A percentile compares a stretch with the other conserved stretches of the same genome.
These are phyloP conservation scores for Centropristis striata DNA, from an alignment of 2,113 vertebrate genomes.

Conservation along the genomic window DNA sequence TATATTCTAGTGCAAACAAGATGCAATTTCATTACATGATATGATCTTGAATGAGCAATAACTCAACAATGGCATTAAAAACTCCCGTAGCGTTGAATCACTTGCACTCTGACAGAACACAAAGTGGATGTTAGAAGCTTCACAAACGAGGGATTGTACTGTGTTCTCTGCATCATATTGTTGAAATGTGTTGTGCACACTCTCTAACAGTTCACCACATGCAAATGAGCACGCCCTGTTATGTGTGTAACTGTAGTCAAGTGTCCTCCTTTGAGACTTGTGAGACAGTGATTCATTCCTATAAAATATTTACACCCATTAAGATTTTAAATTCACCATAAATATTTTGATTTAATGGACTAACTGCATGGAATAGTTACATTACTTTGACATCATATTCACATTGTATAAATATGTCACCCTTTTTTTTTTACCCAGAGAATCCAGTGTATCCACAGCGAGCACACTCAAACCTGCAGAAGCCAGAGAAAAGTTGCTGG, in stretches of 20 bases:
- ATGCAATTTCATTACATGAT: neutral
- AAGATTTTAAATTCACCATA: neutral
- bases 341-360: no score
- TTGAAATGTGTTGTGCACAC: neutral
- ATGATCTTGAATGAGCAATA: neutral
- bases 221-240: conserved; percentile 1
- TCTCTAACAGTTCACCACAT: neutral
- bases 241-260: neutral
- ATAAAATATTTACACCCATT: neutral
- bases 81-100: neutral
- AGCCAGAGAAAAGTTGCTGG: neutral
- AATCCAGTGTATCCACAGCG: neutral
- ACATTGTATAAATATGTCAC: neutral
- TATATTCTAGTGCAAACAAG: neutral
- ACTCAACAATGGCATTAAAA: neutral
- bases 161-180: neutral
- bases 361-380: no score
- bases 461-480: no score
- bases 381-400: no score
- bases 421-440: neutral
- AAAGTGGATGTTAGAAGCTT: neutral
- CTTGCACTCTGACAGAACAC: neutral
- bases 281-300: neutral
- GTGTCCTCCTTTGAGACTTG: neutral
- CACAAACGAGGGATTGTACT: neutral